Evolutionary conservation across 2,888 invertebrate genomes (phyloP), one percentile per base, ranked within the genome.

Genomic region (Dicyrtomina minuta): DNA sequence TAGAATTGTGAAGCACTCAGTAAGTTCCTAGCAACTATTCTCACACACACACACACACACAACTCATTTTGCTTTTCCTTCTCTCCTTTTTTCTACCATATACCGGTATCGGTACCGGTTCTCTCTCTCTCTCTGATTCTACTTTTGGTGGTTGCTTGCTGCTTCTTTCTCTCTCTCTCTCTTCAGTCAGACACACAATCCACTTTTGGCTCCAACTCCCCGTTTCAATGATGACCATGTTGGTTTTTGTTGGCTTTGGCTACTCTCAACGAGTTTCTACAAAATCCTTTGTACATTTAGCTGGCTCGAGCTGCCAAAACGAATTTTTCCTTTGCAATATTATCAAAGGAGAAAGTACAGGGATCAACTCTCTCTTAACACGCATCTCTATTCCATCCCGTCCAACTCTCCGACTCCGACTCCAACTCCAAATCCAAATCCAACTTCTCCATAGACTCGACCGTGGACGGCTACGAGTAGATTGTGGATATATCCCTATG

Each of bases 231-330:
- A 61, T 61, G 61, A 61, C 61, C 61, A 61, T 61, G 61, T 61
- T 61, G 61, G 61, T 61, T 61, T 61, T 46, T 26, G 26, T 46
- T 61, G 59, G 59, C 59, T 60, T 60, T 60, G 59, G 59, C 41
- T 60, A 60, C 59, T 60, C 59, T 60, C 59, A 43, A 60, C 59
- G 59, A 60, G 59, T 60, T 43, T 60, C 59, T 43, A 60, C 59
- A n/a, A 61, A 61, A 61, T 61, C 61, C 61, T 61, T 61, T 61
- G 61, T 61, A 61, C 61, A 61, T 61, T 61, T 61, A 61, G 61
- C 61, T 61, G 44, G 61, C 46, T 46, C 46, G 61, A 61, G 61
- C 61, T 61, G 61, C 61, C 61, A 61, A 61, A 61, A 61, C 61
- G 61, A 61, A 61, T 61, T 61, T 61, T 61, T 44, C 26, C 61